A percentile compares a stretch with the other conserved stretches of the same genome.
These are phyloP conservation scores for Pogonus chalceus DNA, from an alignment of 1,140 invertebrate genomes.

Conservation along the genomic window DNA sequence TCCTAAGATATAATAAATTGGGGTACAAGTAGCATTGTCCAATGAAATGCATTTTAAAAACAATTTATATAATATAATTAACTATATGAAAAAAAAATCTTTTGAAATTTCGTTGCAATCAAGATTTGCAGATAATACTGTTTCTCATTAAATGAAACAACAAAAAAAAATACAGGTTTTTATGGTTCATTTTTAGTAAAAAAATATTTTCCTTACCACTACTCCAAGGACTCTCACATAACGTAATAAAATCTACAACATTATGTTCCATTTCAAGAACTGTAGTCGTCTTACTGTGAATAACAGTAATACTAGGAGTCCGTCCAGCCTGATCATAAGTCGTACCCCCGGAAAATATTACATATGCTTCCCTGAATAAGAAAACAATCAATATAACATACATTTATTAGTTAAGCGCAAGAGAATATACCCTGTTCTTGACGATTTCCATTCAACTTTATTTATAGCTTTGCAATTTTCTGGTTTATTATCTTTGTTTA, in stretches of 20 bases:
- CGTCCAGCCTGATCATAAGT: constrained; percentile 79
- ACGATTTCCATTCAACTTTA: constrained; percentile 91
- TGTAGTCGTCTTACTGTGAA: constrained; percentile 89
- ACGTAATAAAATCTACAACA: constrained; percentile 92
- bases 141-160: no score
- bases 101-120: no score
- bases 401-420: neutral
- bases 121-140: no score
- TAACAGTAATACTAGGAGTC: constrained; percentile 91
- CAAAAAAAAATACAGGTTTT: neutral
- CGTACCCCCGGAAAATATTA: constrained; percentile 93
- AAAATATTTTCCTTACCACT: constrained; percentile 56
- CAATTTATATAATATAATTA: no score
- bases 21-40: no score
- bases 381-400: constrained; percentile 12
- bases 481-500: constrained; percentile 74
- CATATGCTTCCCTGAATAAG: constrained; percentile 64
- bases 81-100: no score
- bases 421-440: constrained; percentile 65
- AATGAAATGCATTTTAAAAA: no score
- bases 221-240: constrained; percentile 87
- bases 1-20: no score
- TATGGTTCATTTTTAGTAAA: constrained; percentile 2
- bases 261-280: constrained; percentile 98
- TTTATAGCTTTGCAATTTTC: constrained; percentile 86